A percentile compares a stretch with the other conserved stretches of the same genome.
These are phyloP conservation scores for Ashinkailepas kermadecensis DNA, from an alignment of 2,888 invertebrate genomes.

Conservation along the genomic window DNA sequence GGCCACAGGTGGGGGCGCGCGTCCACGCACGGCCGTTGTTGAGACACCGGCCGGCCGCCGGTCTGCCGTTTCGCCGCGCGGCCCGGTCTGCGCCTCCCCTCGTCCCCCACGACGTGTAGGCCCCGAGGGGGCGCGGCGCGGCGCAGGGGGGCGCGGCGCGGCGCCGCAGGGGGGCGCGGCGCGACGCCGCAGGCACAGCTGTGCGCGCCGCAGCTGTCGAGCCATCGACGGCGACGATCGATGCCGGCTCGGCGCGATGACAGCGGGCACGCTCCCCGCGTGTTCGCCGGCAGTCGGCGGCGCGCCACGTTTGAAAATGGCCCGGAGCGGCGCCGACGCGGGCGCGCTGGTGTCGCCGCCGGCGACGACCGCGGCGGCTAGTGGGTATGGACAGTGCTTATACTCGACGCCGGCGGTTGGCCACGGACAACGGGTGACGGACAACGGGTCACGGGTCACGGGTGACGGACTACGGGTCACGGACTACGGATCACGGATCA, in stretches of 20 bases:
- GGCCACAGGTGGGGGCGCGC: not conserved
- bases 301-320: not conserved
- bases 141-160: not conserved
- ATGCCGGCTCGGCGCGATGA: not conserved
- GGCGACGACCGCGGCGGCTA: not conserved
- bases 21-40: no score
- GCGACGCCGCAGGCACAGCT: slow-evolving; percentile 7
- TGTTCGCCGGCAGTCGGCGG: not conserved
- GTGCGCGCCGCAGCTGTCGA: not conserved
- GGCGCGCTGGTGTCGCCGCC: not conserved
- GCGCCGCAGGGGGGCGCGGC: not conserved
- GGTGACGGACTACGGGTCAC: no score
- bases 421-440: no score
- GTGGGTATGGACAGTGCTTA: no score
- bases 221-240: slow-evolving; percentile 3
- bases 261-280: no score
- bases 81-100: no score
- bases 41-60: no score
- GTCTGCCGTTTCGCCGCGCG: no score
- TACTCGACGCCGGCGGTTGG: no score
- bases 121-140: not conserved
- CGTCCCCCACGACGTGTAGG: no score
- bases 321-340: not conserved
- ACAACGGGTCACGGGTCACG: no score
- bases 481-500: no score